Conservation (phyloP, 2,888 invertebrate genomes). For the Mesochorus sp. region DNA sequence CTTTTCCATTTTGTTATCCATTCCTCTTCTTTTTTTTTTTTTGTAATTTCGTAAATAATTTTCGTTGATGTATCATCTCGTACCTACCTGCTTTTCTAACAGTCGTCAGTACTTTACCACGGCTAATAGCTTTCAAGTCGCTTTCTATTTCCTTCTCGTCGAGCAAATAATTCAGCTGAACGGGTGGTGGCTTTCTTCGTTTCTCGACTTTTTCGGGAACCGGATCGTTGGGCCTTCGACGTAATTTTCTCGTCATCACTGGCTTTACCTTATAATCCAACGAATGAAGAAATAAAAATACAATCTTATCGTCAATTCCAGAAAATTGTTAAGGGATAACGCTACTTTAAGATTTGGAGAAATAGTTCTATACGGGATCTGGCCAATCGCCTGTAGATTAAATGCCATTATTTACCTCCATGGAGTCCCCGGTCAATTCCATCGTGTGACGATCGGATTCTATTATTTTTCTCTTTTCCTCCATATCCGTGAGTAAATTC, state of each 20-base stretch:
- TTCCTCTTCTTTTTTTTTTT: constrained; percentile 6
- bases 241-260: constrained; percentile 95
- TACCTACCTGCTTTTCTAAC: constrained; percentile 83
- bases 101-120: constrained; percentile 84
- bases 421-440: constrained; percentile 94
- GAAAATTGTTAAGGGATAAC: too few species aligned
- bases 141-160: constrained; percentile 95
- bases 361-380: too few species aligned
- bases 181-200: constrained; percentile 91
- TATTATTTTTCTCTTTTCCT: constrained; percentile 94
- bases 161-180: constrained; percentile 92
- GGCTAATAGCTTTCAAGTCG: constrained; percentile 91
- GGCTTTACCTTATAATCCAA: constrained; percentile 92
- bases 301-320: too few species aligned
- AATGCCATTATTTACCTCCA: constrained; percentile 84
- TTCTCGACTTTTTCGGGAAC: constrained; percentile 93
- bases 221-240: constrained; percentile 97
- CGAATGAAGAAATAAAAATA: too few species aligned
- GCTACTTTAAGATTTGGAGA: too few species aligned
- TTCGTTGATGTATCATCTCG: background rate
- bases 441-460: constrained; percentile 94
- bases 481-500: constrained; percentile 94
- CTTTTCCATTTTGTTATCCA: background rate
- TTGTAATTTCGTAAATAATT: background rate
- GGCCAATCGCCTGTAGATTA: too few species aligned